Conservation (phyloP, 92 coral and sea anemone genomes). For the Porites lobata region DNA sequence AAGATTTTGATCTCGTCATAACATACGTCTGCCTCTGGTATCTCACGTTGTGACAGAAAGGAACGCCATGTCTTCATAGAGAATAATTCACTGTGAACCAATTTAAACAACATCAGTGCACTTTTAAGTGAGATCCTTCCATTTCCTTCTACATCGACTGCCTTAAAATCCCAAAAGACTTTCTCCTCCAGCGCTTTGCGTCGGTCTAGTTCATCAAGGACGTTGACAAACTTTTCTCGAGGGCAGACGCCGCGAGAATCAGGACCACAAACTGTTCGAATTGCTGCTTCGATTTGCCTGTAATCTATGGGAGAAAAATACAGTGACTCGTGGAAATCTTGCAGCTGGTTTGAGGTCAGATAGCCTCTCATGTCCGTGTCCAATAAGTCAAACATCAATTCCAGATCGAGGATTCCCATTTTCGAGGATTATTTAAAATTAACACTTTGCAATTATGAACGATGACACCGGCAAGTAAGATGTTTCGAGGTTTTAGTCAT, state of each 20-base stretch:
- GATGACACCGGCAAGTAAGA: not conserved
- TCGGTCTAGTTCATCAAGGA: constrained; percentile 89
- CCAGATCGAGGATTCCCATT: constrained; percentile 97
- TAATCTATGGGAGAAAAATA: constrained; percentile 81
- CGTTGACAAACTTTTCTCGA: constrained; percentile 83
- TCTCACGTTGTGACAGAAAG: constrained; percentile 74
- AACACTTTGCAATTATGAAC: not conserved
- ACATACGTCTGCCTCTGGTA: constrained; percentile 81
- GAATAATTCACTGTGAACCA: constrained; percentile 91
- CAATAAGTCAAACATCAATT: constrained; percentile 92
- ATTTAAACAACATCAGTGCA: constrained; percentile 90
- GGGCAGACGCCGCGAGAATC: constrained; percentile 86
- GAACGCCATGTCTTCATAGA: constrained; percentile 91
- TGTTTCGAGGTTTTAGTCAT: not conserved
- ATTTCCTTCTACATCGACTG: constrained; percentile 87
- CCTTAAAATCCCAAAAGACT: constrained; percentile 94
- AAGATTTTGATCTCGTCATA: constrained; percentile 96
- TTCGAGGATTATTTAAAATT: constrained; percentile 20
- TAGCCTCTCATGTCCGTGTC: constrained; percentile 88
- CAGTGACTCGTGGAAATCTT: constrained; percentile 85
- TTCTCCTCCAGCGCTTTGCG: constrained; percentile 90
- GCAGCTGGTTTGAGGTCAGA: constrained; percentile 83
- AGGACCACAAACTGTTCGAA: constrained; percentile 83
- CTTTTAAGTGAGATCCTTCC: constrained; percentile 91
- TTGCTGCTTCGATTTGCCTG: constrained; percentile 90